phyloP scores from a whole-genome alignment of 2,797 vertebrate genomes.

The Spatula versicolor region DNA sequence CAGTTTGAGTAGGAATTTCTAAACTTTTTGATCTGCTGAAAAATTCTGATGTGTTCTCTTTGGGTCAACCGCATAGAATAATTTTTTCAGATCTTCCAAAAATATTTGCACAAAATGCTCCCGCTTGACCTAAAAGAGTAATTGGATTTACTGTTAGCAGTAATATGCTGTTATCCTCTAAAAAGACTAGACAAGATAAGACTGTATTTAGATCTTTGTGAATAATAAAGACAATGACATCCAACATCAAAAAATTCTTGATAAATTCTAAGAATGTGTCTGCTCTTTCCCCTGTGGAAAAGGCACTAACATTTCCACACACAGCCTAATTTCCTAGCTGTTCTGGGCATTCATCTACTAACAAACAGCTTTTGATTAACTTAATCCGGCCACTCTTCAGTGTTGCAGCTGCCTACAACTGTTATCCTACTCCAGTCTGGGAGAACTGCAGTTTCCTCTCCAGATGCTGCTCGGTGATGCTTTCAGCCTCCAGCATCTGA shows the following conservation, averaged over 20 bases:
- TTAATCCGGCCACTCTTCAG: neutral
- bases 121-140: conserved; percentile 53
- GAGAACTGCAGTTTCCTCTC: neutral
- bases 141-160: conserved; percentile 56
- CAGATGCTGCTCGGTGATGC: neutral
- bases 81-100: conserved; percentile 22
- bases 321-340: neutral
- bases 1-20: neutral
- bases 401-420: neutral
- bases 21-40: neutral
- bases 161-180: conserved; percentile 40
- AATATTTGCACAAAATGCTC: conserved; percentile 19
- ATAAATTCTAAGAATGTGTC: neutral
- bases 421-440: fast-evolving
- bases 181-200: conserved; percentile 31
- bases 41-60: neutral
- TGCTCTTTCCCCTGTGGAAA: neutral
- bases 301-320: neutral
- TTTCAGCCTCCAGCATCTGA: neutral
- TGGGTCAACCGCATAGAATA: neutral
- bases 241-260: neutral
- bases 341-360: neutral
- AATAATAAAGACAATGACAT: neutral
- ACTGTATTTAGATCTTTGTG: neutral
- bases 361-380: neutral